Evolutionary conservation across 2,113 vertebrate genomes (phyloP), one percentile per base, ranked within the genome.

Genomic region (Oryzias celebensis): DNA sequence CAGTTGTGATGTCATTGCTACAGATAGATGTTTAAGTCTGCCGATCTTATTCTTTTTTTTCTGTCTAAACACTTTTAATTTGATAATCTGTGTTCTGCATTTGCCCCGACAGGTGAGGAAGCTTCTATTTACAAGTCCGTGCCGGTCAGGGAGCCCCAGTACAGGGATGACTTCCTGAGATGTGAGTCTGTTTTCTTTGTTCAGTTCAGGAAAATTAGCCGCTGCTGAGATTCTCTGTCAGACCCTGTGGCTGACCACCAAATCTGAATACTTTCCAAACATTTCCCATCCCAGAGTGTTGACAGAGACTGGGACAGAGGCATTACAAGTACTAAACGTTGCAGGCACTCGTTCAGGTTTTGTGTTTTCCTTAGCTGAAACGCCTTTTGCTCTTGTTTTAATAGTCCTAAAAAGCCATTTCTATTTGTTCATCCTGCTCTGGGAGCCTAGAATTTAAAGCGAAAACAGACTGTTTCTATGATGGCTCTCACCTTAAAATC

Each of bases 131-230:
- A 90, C 86, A 92, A 87, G 75, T 67, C 87, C 0, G 1, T 85
- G 0, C 91, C 89, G 16, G 72, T 73, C 42, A 79, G 89, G 23
- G 82, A 89, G 12, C 86, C 90, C 26, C 83, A 85, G 55, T 44
- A 83, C 75, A 82, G 91, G 47, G 90, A 92, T 0, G 92, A 93
- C 14, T 91, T 93, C 78, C 60, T 92, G 59, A 88, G 71, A 88
- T 92, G 92, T 93, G 86, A 89, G 92, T 90, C 56, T n/a, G 6
- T 49, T 82, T 53, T 36, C 54, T 55, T 54, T 53, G 59, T 60
- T 75, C 44, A 6, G 44, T 64, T 60, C 66, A 47, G 53, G 63
- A 65, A 64, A 49, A 67, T 77, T 57, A 79, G 26, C 56, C 67
- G 53, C 75, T 76, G 67, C 69, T 70, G 53, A 60, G 52, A 16